These are phyloP conservation scores for Anastrepha obliqua DNA, from an alignment of 1,140 invertebrate genomes.

Conservation along the genomic window DNA sequence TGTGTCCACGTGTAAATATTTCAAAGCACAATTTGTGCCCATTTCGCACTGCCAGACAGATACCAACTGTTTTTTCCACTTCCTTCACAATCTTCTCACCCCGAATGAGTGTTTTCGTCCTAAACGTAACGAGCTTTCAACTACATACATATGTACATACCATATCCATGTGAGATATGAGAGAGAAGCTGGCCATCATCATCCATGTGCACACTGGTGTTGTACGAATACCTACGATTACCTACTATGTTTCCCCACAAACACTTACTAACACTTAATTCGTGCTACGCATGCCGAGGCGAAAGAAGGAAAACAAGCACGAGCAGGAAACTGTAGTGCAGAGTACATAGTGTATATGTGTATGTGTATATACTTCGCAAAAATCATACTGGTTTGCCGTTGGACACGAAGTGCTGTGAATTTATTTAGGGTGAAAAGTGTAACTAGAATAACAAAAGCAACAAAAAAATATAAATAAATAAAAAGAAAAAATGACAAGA, in stretches of 20 bases:
- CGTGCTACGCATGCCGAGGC: neutral
- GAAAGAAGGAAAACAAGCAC: neutral
- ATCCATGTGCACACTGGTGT: neutral
- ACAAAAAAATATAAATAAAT: neutral
- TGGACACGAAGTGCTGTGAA: conserved; percentile 20
- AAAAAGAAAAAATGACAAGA: neutral
- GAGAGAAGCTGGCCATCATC: conserved; percentile 17
- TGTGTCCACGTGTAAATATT: neutral
- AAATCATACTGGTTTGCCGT: neutral
- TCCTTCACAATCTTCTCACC: neutral
- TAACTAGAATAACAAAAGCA: conserved; percentile 1
- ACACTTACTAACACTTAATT: neutral
- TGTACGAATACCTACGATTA: neutral
- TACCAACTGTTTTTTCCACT: neutral
- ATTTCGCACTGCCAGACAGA: conserved; percentile 17
- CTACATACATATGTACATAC: neutral
- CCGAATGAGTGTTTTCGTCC: neutral
- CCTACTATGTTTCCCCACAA: neutral
- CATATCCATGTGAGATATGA: neutral
- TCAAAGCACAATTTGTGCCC: conserved; percentile 8
- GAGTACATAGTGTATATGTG: neutral
- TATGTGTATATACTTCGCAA: neutral
- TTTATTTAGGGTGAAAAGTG: conserved; percentile 50
- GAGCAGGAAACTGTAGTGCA: neutral
- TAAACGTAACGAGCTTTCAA: neutral